phyloP scores from a whole-genome alignment of 2,797 vertebrate species.

The Hippoglossus hippoglossus region DNA sequence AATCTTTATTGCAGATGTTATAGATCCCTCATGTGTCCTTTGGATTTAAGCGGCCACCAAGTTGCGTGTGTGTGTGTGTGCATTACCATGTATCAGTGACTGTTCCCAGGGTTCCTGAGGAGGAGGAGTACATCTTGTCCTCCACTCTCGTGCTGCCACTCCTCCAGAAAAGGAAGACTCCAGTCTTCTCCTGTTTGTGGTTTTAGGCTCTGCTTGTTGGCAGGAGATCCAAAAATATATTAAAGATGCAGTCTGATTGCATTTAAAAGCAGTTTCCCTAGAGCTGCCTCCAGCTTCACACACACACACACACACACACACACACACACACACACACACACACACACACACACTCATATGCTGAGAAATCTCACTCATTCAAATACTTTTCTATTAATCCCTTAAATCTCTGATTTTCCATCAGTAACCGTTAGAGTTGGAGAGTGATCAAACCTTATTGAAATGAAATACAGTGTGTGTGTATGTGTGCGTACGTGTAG shows the following conservation, averaged over 20 bases:
- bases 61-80: neutral
- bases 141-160: slow-evolving; percentile 4
- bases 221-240: slow-evolving; percentile 20
- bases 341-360: neutral
- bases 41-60: slow-evolving; percentile 22
- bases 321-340: too few species aligned
- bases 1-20: slow-evolving; percentile 63
- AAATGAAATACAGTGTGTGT: slow-evolving; percentile 22
- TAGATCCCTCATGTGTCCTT: slow-evolving; percentile 39
- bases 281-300: slow-evolving; percentile 25
- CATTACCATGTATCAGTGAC: slow-evolving; percentile 23
- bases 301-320: neutral
- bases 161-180: slow-evolving; percentile 11
- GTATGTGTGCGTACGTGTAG: slow-evolving; percentile 5
- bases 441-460: slow-evolving; percentile 21
- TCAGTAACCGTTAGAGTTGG: slow-evolving; percentile 16
- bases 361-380: neutral
- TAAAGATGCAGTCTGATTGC: slow-evolving; percentile 19
- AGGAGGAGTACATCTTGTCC: slow-evolving; percentile 9
- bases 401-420: neutral
- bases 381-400: slow-evolving; percentile 19
- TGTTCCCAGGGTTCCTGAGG: slow-evolving; percentile 44
- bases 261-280: slow-evolving; percentile 13
- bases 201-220: slow-evolving; percentile 27
- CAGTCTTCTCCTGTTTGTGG: slow-evolving; percentile 7